Conservation (phyloP, 2,797 vertebrate species). For the Hipposideros larvatus region DNA sequence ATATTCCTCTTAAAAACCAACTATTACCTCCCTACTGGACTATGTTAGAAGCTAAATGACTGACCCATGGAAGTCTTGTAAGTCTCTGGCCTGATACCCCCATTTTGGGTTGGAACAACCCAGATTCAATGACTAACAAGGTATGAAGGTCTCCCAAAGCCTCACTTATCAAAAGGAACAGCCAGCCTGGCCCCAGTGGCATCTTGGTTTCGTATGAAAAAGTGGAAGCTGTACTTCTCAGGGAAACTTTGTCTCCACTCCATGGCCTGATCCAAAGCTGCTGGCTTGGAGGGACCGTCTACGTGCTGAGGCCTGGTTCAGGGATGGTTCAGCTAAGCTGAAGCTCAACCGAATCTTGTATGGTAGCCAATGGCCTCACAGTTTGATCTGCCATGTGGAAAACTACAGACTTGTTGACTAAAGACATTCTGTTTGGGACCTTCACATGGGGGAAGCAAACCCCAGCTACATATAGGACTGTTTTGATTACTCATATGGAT, state of each 20-base stretch:
- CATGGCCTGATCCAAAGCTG: not conserved
- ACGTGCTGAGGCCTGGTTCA: not conserved
- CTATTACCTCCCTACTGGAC: not conserved
- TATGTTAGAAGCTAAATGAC: not conserved
- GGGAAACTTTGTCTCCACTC: not conserved
- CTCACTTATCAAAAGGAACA: not conserved
- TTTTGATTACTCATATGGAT: not conserved
- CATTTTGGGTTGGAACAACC: not conserved
- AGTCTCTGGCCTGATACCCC: not conserved
- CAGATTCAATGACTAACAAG: not conserved
- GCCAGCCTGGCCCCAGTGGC: not conserved
- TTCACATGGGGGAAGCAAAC: not conserved
- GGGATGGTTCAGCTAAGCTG: not conserved
- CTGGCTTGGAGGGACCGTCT: not conserved
- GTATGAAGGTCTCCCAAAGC: not conserved
- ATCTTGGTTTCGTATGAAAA: not conserved
- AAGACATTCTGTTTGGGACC: not conserved
- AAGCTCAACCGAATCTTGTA: not conserved
- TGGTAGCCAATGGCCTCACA: not conserved
- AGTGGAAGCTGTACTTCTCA: not conserved
- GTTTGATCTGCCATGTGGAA: not conserved
- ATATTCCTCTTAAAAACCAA: not conserved
- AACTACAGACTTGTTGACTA: not conserved
- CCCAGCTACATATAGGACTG: not conserved
- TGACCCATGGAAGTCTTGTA: not conserved